Evolutionary conservation across 2,888 invertebrate species (phyloP).

Genomic region (Margaritifera margaritifera): DNA sequence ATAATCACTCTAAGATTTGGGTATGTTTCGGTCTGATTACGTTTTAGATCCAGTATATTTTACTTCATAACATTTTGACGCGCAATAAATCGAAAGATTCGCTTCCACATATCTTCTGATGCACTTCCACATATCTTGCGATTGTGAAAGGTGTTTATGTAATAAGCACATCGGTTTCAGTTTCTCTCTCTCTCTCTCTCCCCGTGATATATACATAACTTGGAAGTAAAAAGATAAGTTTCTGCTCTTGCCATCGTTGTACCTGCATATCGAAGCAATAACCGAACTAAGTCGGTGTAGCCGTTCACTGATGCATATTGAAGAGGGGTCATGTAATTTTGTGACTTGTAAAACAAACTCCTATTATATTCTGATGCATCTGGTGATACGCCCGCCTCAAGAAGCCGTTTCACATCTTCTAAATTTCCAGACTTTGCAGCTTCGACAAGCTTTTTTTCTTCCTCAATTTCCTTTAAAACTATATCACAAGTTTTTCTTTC

Average conservation of each 20-base stretch:
- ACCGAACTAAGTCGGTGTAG: conserved; percentile 40
- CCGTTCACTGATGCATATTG: conserved; percentile 58
- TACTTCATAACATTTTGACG: too few species aligned
- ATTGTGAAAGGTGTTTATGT: too few species aligned
- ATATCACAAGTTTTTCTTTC: conserved; percentile 4
- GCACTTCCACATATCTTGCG: too few species aligned
- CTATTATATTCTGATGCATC: conserved; percentile 67
- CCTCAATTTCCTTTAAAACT: conserved; percentile 48
- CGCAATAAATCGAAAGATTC: too few species aligned
- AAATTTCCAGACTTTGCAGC: conserved; percentile 53
- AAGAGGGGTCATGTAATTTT: conserved; percentile 69
- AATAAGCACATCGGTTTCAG: too few species aligned
- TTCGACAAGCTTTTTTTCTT: conserved; percentile 55
- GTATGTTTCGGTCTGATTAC: too few species aligned
- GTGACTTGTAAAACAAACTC: conserved; percentile 66
- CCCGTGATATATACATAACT: neutral
- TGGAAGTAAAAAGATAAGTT: neutral
- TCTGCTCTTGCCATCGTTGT: neutral
- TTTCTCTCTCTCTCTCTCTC: too few species aligned
- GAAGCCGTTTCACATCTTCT: conserved; percentile 41
- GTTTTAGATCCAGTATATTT: too few species aligned
- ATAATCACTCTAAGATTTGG: too few species aligned
- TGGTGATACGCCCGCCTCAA: conserved; percentile 58
- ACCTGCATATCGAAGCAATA: conserved; percentile 62
- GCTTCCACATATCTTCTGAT: too few species aligned